Percentiles rank a stretch among this genome's conserved stretches.
Conservation (phyloP, 2,888 invertebrate species). For the Thereva nobilitata region DNA sequence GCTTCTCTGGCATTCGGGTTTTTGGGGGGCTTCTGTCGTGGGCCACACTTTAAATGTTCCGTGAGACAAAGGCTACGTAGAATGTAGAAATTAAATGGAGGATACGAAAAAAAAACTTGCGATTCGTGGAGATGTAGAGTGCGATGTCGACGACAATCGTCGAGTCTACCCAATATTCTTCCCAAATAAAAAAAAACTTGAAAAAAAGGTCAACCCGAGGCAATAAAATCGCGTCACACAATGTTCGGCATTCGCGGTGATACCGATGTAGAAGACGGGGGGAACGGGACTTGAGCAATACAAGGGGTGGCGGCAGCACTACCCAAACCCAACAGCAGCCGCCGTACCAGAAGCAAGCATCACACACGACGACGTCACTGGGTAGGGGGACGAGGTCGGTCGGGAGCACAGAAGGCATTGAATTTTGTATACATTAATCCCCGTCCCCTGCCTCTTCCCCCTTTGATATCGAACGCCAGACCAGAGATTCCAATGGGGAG, state of each 20-base stretch:
- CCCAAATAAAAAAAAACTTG: constrained; percentile 3
- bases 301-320: constrained; percentile 7
- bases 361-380: constrained; percentile 7
- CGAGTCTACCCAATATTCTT: constrained; percentile 1
- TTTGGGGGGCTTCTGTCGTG: too few species aligned
- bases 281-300: constrained; percentile 11
- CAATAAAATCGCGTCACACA: constrained; percentile 32
- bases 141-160: constrained; percentile 3
- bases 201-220: constrained; percentile 32
- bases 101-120: constrained; percentile 4
- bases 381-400: not conserved
- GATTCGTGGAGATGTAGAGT: not conserved
- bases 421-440: constrained; percentile 21
- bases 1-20: too few species aligned
- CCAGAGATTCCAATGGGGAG: constrained; percentile 26
- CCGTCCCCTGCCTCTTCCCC: not conserved
- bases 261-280: not conserved
- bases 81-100: constrained; percentile 18
- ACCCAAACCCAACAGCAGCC: constrained; percentile 6
- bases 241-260: constrained; percentile 12
- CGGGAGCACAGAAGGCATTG: constrained; percentile 10
- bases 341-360: constrained; percentile 21
- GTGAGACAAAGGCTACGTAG: constrained; percentile 14
- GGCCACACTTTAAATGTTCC: not conserved
- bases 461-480: constrained; percentile 27